phyloP scores from a whole-genome alignment of 2,797 vertebrate genomes.

The Takifugu rubripes region DNA sequence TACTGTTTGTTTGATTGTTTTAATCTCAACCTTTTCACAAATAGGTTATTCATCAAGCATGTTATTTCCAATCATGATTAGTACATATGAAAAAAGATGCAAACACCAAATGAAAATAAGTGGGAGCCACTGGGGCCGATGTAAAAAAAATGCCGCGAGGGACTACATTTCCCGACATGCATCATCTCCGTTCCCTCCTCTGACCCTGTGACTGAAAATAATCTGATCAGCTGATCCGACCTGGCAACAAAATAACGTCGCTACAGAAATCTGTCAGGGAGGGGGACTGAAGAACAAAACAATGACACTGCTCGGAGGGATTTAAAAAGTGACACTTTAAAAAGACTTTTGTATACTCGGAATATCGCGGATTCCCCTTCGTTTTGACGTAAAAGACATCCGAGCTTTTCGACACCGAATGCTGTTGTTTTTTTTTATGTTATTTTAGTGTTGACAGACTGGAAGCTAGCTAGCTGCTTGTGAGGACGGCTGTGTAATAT shows the following conservation, averaged over 20 bases:
- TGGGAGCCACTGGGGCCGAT: too few relatives aligned
- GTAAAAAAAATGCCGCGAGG: fast-evolving
- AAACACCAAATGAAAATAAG: too few relatives aligned
- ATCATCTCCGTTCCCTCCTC: neutral
- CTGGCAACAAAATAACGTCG: conserved; percentile 77
- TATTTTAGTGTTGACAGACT: conserved; percentile 58
- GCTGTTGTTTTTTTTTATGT: conserved; percentile 61
- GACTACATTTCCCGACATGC: conserved; percentile 68
- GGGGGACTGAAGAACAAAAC: conserved; percentile 73
- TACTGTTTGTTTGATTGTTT: too few relatives aligned
- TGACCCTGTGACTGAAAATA: conserved; percentile 77
- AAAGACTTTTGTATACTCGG: conserved; percentile 33
- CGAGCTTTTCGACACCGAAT: conserved; percentile 32
- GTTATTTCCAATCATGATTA: too few relatives aligned
- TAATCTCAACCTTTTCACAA: too few relatives aligned
- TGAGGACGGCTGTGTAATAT: conserved; percentile 33
- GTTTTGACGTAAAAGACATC: conserved; percentile 7
- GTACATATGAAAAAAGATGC: too few relatives aligned
- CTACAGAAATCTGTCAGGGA: conserved; percentile 63
- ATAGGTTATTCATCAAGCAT: too few relatives aligned
- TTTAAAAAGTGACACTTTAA: conserved; percentile 44
- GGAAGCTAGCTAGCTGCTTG: conserved; percentile 60
- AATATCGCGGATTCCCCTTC: conserved; percentile 22
- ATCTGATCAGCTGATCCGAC: conserved; percentile 83
- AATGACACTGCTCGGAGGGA: conserved; percentile 66